phyloP scores from a whole-genome alignment of 2,113 vertebrate species.

The Neolamprologus sp. region DNA sequence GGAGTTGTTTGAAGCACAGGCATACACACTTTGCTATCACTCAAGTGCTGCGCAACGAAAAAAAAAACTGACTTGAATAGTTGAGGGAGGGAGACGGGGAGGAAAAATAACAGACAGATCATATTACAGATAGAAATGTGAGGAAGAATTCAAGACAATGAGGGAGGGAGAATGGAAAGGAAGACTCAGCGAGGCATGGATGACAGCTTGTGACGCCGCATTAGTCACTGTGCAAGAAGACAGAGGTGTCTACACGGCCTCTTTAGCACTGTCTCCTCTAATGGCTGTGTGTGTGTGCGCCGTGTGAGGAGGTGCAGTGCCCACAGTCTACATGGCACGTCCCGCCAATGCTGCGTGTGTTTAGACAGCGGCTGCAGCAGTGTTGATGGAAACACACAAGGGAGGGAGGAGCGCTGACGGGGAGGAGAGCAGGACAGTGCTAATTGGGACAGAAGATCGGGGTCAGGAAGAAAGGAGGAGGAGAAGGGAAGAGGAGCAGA shows the following conservation, averaged over 20 bases:
- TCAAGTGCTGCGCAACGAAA: background rate
- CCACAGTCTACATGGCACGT: slow-evolving; percentile 6
- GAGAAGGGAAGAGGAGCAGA: slow-evolving; percentile 23
- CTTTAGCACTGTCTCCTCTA: slow-evolving; percentile 60
- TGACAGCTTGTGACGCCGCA: slow-evolving; percentile 65
- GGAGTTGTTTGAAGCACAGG: slow-evolving; percentile 37
- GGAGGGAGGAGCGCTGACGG: background rate
- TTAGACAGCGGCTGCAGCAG: slow-evolving; percentile 47
- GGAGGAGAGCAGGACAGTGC: slow-evolving; percentile 31
- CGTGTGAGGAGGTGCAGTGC: slow-evolving; percentile 7
- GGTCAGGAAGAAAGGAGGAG: slow-evolving; percentile 51
- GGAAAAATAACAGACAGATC: slow-evolving; percentile 15
- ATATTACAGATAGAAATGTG: slow-evolving; percentile 42
- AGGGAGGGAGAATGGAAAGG: slow-evolving; percentile 13
- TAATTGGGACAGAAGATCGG: slow-evolving; percentile 73
- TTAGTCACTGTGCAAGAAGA: slow-evolving; percentile 56
- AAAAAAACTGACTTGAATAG: background rate
- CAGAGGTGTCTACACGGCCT: slow-evolving; percentile 48
- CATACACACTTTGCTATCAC: slow-evolving; percentile 22
- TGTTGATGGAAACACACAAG: slow-evolving; percentile 46
- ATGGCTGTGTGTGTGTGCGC: slow-evolving; percentile 8
- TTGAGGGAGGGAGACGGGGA: background rate
- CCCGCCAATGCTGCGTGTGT: slow-evolving; percentile 27
- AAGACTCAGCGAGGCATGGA: slow-evolving; percentile 47
- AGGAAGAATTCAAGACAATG: slow-evolving; percentile 34